These are phyloP conservation scores for Leptinotarsa juncta DNA, from an alignment of 2,888 invertebrate genomes.

Conservation along the genomic window DNA sequence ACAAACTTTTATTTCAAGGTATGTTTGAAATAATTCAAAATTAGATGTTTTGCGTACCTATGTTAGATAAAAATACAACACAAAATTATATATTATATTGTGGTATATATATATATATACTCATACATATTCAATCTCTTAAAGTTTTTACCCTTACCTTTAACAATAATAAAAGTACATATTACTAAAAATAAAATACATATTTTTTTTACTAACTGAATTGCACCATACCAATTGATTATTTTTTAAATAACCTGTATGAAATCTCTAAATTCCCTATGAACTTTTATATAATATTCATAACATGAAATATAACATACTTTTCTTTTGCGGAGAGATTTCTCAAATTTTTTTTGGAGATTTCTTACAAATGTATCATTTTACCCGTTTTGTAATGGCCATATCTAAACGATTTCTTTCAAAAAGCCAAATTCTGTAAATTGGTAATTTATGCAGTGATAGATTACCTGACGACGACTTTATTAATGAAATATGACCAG, in stretches of 20 bases:
- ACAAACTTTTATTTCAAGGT: slow-evolving; percentile 4
- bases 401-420: not conserved
- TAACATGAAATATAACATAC: too few species aligned
- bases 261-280: too few species aligned
- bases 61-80: slow-evolving; percentile 11
- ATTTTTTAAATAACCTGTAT: too few species aligned
- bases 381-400: not conserved
- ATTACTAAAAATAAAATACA: not conserved
- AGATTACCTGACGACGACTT: too few species aligned
- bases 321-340: too few species aligned
- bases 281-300: too few species aligned
- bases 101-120: not conserved
- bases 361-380: not conserved
- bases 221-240: not conserved
- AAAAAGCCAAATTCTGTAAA: too few species aligned
- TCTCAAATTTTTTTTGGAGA: not conserved
- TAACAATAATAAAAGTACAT: slow-evolving; percentile 9
- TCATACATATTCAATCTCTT: not conserved
- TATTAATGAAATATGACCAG: not conserved
- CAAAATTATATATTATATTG: not conserved
- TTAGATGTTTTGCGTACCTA: not conserved
- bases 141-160: slow-evolving; percentile 9
- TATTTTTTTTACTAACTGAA: not conserved
- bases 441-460: too few species aligned
- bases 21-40: slow-evolving; percentile 1